Evolutionary conservation across 2,113 vertebrate genomes (phyloP).

Genomic region (Pipra filicauda): DNA sequence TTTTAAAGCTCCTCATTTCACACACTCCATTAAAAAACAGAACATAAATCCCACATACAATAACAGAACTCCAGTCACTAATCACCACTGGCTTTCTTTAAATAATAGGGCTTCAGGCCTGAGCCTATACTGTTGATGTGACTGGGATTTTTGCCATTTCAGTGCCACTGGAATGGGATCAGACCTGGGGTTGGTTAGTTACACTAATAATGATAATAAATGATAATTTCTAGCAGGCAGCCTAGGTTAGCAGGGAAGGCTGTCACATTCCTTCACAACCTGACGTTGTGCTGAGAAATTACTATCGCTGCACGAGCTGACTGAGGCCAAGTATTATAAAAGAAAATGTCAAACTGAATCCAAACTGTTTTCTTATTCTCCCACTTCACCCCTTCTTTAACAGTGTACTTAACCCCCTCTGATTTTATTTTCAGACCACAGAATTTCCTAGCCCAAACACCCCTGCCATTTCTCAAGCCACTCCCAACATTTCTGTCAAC

Average conservation of each 20-base stretch:
- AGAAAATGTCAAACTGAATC: conserved; percentile 11
- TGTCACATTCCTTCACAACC: conserved; percentile 31
- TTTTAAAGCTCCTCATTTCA: conserved; percentile 23
- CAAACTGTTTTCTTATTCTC: conserved; percentile 1
- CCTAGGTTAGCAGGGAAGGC: neutral
- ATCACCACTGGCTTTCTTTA: neutral
- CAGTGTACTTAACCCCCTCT: neutral
- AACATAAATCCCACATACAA: conserved; percentile 7
- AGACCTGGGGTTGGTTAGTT: neutral
- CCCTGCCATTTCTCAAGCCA: neutral
- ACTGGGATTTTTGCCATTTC: conserved; percentile 37
- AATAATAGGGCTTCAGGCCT: neutral
- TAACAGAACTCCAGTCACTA: neutral
- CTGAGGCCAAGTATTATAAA: neutral
- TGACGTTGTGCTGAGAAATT: conserved; percentile 45
- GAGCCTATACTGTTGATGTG: neutral
- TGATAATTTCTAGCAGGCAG: conserved; percentile 39
- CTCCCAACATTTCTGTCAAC: neutral
- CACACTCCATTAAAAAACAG: neutral
- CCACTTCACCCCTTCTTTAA: neutral
- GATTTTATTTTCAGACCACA: neutral
- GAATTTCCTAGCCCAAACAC: neutral
- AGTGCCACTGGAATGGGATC: neutral
- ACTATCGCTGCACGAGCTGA: neutral
- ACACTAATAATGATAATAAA: conserved; percentile 37